Evolutionary conservation across 2,113 vertebrate genomes (phyloP).

Genomic region (Amazona guildingii): DNA sequence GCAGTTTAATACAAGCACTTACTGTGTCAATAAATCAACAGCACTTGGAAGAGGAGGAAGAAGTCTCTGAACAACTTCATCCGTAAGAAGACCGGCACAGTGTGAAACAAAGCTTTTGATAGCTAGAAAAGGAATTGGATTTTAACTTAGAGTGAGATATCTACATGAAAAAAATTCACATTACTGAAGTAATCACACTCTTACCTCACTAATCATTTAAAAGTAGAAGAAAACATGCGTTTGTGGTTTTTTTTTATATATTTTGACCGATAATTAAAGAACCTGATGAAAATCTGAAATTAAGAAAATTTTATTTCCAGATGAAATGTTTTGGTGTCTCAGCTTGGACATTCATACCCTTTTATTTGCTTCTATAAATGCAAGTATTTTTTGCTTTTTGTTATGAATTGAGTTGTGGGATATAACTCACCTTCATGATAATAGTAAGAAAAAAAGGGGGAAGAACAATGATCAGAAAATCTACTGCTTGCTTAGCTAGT

Average conservation of each 20-base stretch:
- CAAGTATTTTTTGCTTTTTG: background rate
- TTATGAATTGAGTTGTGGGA: background rate
- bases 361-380: background rate
- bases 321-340: background rate
- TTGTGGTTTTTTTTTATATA: background rate
- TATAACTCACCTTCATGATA: background rate
- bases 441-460: background rate
- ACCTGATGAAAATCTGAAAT: background rate
- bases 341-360: background rate
- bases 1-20: conserved; percentile 70
- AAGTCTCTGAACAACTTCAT: conserved; percentile 84
- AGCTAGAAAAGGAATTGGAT: conserved; percentile 73
- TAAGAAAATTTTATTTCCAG: background rate
- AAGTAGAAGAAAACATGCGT: background rate
- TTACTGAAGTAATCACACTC: background rate
- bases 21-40: conserved; percentile 86
- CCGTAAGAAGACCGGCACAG: conserved; percentile 86
- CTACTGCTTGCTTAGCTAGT: background rate
- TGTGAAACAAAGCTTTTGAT: conserved; percentile 86
- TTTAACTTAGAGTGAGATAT: background rate
- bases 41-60: conserved; percentile 85
- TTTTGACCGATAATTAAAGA: background rate
- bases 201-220: background rate
- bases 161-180: background rate
- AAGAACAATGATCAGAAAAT: background rate